phyloP scores from a whole-genome alignment of 30 jellyfish, hydroid and myxozoan species.

The Pseudorhiza aurosa region DNA sequence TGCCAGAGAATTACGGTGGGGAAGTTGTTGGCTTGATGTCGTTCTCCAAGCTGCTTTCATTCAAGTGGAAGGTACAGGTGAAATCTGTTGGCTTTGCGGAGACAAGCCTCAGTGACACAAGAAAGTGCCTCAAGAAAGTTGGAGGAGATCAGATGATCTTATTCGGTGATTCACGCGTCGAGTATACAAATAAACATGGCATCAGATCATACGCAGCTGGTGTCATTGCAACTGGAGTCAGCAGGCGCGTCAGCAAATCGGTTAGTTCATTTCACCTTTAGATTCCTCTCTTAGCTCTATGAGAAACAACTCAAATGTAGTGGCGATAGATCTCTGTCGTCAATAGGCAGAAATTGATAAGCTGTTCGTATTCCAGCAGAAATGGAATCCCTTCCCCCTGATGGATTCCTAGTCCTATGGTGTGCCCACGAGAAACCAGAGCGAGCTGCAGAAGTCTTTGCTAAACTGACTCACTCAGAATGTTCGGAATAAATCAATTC shows the following conservation, averaged over 20 bases:
- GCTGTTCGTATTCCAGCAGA: too few species aligned
- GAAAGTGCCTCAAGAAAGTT: constrained; percentile 35
- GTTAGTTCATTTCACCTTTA: too few species aligned
- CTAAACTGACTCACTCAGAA: too few species aligned
- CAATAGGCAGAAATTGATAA: too few species aligned
- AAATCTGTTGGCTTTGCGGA: constrained; percentile 75
- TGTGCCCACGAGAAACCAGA: too few species aligned
- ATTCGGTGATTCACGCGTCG: constrained; percentile 66
- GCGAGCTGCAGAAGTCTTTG: too few species aligned
- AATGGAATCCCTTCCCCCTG: too few species aligned
- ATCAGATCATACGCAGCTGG: constrained; percentile 67
- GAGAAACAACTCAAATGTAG: too few species aligned
- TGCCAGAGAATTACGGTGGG: constrained; percentile 53
- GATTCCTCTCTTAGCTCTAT: too few species aligned
- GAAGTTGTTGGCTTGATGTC: constrained; percentile 61
- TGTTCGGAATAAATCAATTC: too few species aligned
- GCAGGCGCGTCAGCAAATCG: constrained; percentile 52
- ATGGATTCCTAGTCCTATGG: too few species aligned
- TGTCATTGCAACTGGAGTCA: constrained; percentile 45
- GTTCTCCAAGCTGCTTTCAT: constrained; percentile 59
- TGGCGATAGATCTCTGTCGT: too few species aligned
- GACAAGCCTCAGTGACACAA: constrained; percentile 12
- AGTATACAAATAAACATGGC: constrained; percentile 30
- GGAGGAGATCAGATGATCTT: constrained; percentile 25
- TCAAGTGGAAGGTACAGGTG: constrained; percentile 67